Base-by-base conservation (phyloP, 1,140 invertebrate genomes). In the Drosophila melanogaster region DNA sequence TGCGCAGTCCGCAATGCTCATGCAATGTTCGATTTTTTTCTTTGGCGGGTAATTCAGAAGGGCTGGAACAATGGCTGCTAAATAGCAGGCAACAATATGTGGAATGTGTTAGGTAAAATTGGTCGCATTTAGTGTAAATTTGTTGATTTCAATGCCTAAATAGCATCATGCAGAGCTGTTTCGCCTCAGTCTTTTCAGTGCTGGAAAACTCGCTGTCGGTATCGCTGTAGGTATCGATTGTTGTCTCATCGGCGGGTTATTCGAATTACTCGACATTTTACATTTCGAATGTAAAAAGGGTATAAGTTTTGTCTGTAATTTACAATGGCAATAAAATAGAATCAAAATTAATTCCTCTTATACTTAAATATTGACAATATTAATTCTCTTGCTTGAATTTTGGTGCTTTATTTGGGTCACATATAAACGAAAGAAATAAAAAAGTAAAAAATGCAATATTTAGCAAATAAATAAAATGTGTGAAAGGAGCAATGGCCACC, bases 401-500 rank as follows among this genome's bases (percentile, higher is more conserved):
- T 3, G 6, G 6, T 30, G 26, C 1, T 7, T 7, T 30, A 30
- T 30, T 30, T 10, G 30, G 30, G 30, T 10, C 30, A 38, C 35
- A 37, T 37, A 37, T 10, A 12, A 11, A 37, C 0, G 11, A 12
- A 38, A 38, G 4, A 14, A 51, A 69, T 38, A 53, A n/a, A 12
- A 22, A 14, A 17, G 14, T 41, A 22, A 41, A 10, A 6, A 30
- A 37, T 15, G 5, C 11, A 33, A 41, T 7, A 24, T n/a, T 37
- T 37, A 58, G 35, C 10, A 24, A 24, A 12, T 44, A 46, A 46
- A 33, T 1, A 44, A 22, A 44, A 22, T 50, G 30, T 15, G 50
- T 24, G 37, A 6, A 62, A 72, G 55, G 33, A 35, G 41, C 49
- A 73, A 61, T 55, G 24, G 30, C 37, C 69, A 41, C 49, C 14